Evolutionary conservation across 2,797 vertebrate genomes (phyloP).

Genomic region (Oreortyx pictus): DNA sequence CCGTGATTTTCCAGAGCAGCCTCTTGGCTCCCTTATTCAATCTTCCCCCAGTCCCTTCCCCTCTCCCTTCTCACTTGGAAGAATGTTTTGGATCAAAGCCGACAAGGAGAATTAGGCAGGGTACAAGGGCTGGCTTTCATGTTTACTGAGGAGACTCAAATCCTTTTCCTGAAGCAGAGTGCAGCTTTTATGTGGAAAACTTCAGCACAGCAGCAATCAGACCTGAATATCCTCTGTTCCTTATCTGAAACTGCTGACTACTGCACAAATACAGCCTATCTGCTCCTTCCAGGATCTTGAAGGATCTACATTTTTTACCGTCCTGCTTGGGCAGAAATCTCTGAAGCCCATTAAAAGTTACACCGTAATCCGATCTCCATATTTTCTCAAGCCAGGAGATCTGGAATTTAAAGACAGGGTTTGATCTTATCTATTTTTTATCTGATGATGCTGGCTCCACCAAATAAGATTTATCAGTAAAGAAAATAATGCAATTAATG

Average conservation of each 20-base stretch:
- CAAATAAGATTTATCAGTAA: slow-evolving; percentile 77
- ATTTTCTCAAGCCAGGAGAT: slow-evolving; percentile 80
- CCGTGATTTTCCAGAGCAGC: slow-evolving; percentile 61
- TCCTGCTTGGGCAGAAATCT: slow-evolving; percentile 66
- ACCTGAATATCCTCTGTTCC: slow-evolving; percentile 25
- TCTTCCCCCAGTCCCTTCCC: background rate
- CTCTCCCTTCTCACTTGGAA: slow-evolving; percentile 66
- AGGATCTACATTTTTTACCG: slow-evolving; percentile 76
- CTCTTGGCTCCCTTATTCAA: slow-evolving; percentile 31
- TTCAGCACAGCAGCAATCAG: slow-evolving; percentile 79
- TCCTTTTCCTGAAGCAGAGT: slow-evolving; percentile 79
- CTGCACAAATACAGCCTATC: slow-evolving; percentile 76
- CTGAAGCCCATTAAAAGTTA: slow-evolving; percentile 58
- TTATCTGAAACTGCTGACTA: slow-evolving; percentile 81
- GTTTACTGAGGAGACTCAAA: slow-evolving; percentile 79
- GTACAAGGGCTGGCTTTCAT: slow-evolving; percentile 78
- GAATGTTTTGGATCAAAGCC: slow-evolving; percentile 81
- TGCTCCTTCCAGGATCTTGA: slow-evolving; percentile 73
- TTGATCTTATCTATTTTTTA: slow-evolving; percentile 85
- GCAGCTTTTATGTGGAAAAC: slow-evolving; percentile 84
- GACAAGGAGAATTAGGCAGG: slow-evolving; percentile 76
- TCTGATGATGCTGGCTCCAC: slow-evolving; percentile 80
- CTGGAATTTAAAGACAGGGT: slow-evolving; percentile 83
- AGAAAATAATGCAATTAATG: slow-evolving; percentile 77
- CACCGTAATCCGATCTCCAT: slow-evolving; percentile 70